Evolutionary conservation across 2,888 invertebrate species (phyloP), one percentile per base, ranked within the genome.

Genomic region (Noctua fimbriata): DNA sequence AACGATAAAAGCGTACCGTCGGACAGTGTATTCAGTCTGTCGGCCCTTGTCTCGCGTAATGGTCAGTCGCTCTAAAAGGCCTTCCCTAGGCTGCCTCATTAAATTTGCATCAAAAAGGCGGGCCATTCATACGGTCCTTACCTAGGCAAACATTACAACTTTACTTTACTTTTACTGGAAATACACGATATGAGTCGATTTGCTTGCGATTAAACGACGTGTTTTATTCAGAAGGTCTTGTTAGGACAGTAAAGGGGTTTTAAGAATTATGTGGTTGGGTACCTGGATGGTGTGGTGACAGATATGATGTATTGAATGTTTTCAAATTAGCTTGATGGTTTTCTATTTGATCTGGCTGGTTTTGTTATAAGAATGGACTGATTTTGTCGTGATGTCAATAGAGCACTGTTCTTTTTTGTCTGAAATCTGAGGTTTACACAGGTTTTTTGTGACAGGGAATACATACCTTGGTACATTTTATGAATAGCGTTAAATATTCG

Each of bases 21-120:
- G 94, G 95, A 92, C 94, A 94, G 88, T 92, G 93, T 92, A 92
- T 92, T 93, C 93, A 95, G 91, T 89, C 92, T 83, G 86, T 78
- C 86, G 85, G 88, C 93, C 91, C 94, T 95, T 94, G 94, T 94
- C 92, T 93, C 87, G 78, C 78, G 93, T 95, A 95, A 95, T 94
- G 95, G 95, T 95, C 95, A 95, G 94, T 93, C 93, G 88, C 83
- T 93, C 89, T 90, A 93, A 93, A 93, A 92, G 90, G 90, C 92
- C 88, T 90, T 92, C 92, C 91, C 92, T 90, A 89, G 89, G 90
- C 92, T 90, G 91, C 90, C 95, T 95, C 95, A 95, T 95, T 95
- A 95, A 95, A 95, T 94, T 95, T 95, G 92, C 94, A 95, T 94
- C 94, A 94, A 93, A 94, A 93, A 93, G 92, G 86, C 91, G 86